Evolutionary conservation across 2,113 vertebrate genomes (phyloP), one percentile per base, ranked within the genome.

Genomic region (Passer montanus): DNA sequence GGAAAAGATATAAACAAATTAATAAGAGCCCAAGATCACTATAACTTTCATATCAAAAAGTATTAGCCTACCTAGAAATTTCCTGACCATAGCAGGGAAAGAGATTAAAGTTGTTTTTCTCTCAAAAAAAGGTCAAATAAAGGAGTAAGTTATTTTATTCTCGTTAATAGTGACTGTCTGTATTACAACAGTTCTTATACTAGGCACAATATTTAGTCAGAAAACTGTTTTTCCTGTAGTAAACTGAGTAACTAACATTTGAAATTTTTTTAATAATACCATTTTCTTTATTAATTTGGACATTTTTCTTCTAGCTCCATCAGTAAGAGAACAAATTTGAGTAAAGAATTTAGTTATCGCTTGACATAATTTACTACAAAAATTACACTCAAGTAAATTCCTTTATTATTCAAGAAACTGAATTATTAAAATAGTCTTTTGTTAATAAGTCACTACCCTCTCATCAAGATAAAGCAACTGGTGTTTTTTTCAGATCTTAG

Each of bases 1-100:
- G 90, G 74, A 88, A 79, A 72, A 95, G n/a, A 84, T 85, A 87
- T 37, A 96, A 95, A 91, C 55, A 96, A 96, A 95, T 91, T 77
- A 93, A 47, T 73, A 76, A 62, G 82, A 86, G 62, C 41, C 39
- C 47, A 89, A 95, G 76, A 95, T 79, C 75, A 62, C 35, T 72
- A 73, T 87, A 84, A 49, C 43, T 94, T 72, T 90, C n/a, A 53
- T 93, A 67, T 70, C 87, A 93, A 92, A 78, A 95, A 86, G 55
- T 30, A 16, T 72, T 91, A 75, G 11, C 49, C 18, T 78, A 86
- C 28, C 24, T 47, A 83, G 41, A 75, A 81, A 83, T 94, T 91
- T 89, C 41, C 77, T 90, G 56, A 37, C 70, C n/a, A 28, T 80
- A 87, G 62, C 81, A 37, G 5, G 13, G 60, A 74, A 63, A 58